Conservation (phyloP, 1,140 invertebrate genomes). For the Musca domestica region DNA sequence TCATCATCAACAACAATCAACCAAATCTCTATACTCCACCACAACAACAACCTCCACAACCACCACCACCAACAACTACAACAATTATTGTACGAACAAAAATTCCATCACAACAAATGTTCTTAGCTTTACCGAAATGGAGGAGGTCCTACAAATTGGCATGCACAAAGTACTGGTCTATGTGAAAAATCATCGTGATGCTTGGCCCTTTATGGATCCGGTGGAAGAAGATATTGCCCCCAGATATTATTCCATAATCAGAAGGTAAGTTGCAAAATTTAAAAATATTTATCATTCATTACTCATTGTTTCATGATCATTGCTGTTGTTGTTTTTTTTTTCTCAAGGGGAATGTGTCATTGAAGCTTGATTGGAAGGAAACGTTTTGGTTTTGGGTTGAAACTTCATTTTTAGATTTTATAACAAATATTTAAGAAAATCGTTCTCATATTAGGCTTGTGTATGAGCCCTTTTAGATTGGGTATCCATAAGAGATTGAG, state of each 20-base stretch:
- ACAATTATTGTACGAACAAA: conserved; percentile 40
- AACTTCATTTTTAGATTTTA: too few species aligned
- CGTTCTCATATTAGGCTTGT: too few species aligned
- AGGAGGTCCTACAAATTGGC: conserved; percentile 80
- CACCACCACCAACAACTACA: conserved; percentile 28
- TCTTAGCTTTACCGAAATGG: conserved; percentile 70
- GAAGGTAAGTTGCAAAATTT: conserved; percentile 45
- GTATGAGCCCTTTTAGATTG: too few species aligned
- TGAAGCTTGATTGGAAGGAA: too few species aligned
- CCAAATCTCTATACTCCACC: conserved; percentile 27
- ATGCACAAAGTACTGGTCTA: conserved; percentile 86
- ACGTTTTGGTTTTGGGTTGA: too few species aligned
- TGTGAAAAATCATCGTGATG: conserved; percentile 81
- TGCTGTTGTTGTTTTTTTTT: too few species aligned
- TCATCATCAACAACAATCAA: conserved; percentile 26
- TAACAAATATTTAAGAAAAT: too few species aligned
- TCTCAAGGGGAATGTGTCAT: too few species aligned
- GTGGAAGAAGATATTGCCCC: conserved; percentile 90
- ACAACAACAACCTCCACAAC: conserved; percentile 24
- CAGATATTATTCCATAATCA: conserved; percentile 75
- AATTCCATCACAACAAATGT: conserved; percentile 51
- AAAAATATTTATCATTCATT: too few species aligned
- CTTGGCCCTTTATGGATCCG: conserved; percentile 88
- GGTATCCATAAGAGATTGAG: too few species aligned
- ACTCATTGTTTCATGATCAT: too few species aligned